Evolutionary conservation across 2,113 vertebrate species (phyloP), one percentile per base, ranked within the genome.

Genomic region (Misgurnus mizolepis): DNA sequence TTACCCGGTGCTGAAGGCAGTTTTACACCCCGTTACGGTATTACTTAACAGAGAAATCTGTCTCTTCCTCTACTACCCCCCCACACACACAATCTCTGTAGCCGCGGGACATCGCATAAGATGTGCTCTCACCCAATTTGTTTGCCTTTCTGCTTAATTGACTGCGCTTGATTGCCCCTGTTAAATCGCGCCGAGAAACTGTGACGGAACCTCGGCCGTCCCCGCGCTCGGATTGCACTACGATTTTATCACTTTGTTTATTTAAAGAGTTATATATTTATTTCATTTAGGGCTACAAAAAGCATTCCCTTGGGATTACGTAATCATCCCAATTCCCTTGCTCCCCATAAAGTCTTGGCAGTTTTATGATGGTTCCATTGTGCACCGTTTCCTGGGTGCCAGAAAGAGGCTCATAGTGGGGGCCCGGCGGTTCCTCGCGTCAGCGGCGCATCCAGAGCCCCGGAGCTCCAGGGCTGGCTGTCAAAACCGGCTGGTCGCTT

Each of bases 381-480:
- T 47, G 62, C 27, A 1, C 2, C 27, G 45, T 34, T 77, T 77
- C 62, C 62, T 53, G 75, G 75, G 61, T 77, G 75, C 61, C 60
- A 67, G 80, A 82, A 58, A 34, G 76, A 55, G 61, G 27, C 4
- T 18, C 40, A 34, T 65, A 18, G 64, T 34, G 43, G 41, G 7
- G 71, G 64, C 79, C 79, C 47, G 39, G 71, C 40, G 79, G 61
- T 77, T 80, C 62, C 71, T 15, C 14, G 50, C 64, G 60, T 80
- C 82, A 80, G 73, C 82, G 56, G 14, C 10, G 70, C 22, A 75
- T 45, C 40, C 73, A 27, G 53, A 85, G 80, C 76, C 55, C 53
- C 80, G 67, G 80, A 82, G 79, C 80, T 70, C 41, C 84, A 80
- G 80, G 41, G 61, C 80, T 85, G 84, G 77, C 80, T 82, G 84